phyloP scores from a whole-genome alignment of 2,797 vertebrate species.

The Acrossocheilus wenchowensis region DNA sequence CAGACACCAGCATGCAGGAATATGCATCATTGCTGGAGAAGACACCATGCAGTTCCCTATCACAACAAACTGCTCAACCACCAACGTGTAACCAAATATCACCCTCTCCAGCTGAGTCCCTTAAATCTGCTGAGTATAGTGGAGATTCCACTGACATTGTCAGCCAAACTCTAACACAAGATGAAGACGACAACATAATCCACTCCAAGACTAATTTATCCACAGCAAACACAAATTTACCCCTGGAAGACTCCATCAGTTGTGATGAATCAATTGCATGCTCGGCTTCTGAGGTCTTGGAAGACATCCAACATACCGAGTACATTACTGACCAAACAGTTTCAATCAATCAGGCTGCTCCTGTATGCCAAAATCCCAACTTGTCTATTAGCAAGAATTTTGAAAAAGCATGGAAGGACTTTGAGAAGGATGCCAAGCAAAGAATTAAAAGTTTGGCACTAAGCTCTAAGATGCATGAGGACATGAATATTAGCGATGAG shows the following conservation, averaged over 20 bases:
- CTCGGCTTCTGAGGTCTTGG: slow-evolving; percentile 31
- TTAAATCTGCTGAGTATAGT: slow-evolving; percentile 19
- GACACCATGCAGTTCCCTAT: slow-evolving; percentile 35
- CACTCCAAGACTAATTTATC: slow-evolving; percentile 23
- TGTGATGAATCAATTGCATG: slow-evolving; percentile 7
- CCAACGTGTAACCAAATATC: slow-evolving; percentile 25
- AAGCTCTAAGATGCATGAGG: neutral
- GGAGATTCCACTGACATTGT: slow-evolving; percentile 46
- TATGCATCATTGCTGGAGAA: slow-evolving; percentile 46
- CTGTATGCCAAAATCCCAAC: slow-evolving; percentile 24
- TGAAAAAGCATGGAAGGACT: slow-evolving; percentile 57
- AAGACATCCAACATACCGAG: slow-evolving; percentile 30
- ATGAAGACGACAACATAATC: slow-evolving; percentile 4
- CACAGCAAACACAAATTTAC: neutral
- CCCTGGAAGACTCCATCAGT: slow-evolving; percentile 21
- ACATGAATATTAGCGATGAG: neutral
- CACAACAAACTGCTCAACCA: slow-evolving; percentile 44
- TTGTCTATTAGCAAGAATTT: slow-evolving; percentile 31
- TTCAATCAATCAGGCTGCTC: slow-evolving; percentile 14
- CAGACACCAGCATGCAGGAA: slow-evolving; percentile 29
- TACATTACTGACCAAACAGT: slow-evolving; percentile 17
- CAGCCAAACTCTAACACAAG: slow-evolving; percentile 33
- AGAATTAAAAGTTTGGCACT: neutral
- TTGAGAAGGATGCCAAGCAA: slow-evolving; percentile 54
- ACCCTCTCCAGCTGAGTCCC: slow-evolving; percentile 33